phyloP scores from a whole-genome alignment of 2,113 vertebrate species.

The Phalacrocorax brasilianus region DNA sequence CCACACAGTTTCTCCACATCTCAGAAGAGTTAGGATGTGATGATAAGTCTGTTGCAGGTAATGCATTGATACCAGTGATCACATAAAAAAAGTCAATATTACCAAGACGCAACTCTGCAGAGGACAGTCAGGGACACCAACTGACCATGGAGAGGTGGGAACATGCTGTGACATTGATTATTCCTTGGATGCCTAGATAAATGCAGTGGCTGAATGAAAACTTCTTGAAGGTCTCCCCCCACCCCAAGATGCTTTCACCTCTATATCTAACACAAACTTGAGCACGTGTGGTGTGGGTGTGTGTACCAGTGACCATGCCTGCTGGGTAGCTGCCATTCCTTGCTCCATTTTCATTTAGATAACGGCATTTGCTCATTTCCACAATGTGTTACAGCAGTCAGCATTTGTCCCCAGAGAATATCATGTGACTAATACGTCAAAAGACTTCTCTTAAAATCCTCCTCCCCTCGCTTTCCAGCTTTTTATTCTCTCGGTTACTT shows the following conservation, averaged over 20 bases:
- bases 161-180: neutral
- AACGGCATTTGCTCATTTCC: neutral
- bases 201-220: neutral
- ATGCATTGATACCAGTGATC: neutral
- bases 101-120: neutral
- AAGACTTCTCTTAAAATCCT: conserved; percentile 10
- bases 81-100: neutral
- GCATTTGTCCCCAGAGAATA: neutral
- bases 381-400: neutral
- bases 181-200: neutral
- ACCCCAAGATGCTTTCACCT: neutral
- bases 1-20: neutral
- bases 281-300: rapidly evolving
- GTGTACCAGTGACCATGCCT: neutral
- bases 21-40: neutral
- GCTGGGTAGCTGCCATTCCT: neutral
- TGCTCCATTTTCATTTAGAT: neutral
- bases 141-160: neutral
- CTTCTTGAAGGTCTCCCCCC: neutral
- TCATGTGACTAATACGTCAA: neutral
- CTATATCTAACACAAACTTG: neutral
- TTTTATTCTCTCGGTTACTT: conserved; percentile 52
- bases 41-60: neutral
- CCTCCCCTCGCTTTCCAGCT: neutral
- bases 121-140: neutral